These are phyloP conservation scores for Centropyge bicolor DNA, from an alignment of 2,797 vertebrate species.

Conservation along the genomic window DNA sequence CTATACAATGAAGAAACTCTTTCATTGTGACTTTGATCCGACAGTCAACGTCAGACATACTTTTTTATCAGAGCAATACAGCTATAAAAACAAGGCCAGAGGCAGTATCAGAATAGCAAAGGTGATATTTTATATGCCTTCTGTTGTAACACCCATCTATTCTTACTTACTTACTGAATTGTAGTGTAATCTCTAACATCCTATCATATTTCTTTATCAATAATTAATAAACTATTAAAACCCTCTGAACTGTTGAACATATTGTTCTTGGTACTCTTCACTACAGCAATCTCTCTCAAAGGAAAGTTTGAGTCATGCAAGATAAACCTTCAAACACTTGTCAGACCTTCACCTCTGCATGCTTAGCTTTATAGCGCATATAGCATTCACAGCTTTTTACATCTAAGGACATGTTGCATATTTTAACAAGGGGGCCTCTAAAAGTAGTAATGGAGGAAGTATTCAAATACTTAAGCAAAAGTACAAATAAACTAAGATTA, in stretches of 20 bases:
- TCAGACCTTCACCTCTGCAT: not conserved
- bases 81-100: conserved; percentile 38
- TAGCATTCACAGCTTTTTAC: not conserved
- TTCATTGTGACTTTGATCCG: conserved; percentile 22
- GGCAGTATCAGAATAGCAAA: conserved; percentile 15
- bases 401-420: not conserved
- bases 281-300: not conserved
- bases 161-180: not conserved
- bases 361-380: not conserved
- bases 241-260: not conserved
- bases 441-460: not conserved
- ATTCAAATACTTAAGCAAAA: too few species aligned
- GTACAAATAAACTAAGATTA: too few species aligned
- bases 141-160: conserved; percentile 11
- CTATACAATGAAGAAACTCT: not conserved
- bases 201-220: not conserved
- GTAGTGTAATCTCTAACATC: not conserved
- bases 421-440: not conserved
- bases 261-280: not conserved
- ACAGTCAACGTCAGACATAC: not conserved
- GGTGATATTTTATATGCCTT: conserved; percentile 28
- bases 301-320: conserved; percentile 1
- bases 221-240: conserved; percentile 9
- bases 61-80: conserved; percentile 33
- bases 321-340: conserved; percentile 1